Base-by-base conservation (phyloP, 2,797 vertebrate genomes). In the Gobionotothen gibberifrons region DNA sequence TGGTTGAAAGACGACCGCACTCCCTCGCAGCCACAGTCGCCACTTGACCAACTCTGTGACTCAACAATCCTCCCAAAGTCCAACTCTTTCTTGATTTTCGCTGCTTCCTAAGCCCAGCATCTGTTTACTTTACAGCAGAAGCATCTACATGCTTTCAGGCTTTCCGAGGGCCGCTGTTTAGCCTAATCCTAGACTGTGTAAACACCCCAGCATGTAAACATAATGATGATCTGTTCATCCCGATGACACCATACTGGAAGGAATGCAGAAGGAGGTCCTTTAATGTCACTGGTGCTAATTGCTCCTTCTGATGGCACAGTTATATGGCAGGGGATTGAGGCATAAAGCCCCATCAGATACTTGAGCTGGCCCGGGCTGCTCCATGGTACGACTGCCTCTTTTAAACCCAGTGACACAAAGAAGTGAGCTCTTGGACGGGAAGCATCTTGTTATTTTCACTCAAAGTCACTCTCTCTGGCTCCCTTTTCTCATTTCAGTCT, bases 391-490 rank as follows among this genome's bases (percentile, higher is more conserved):
- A 21, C 79, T 13, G 64, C 60, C 43, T 69, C 55, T 76, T 84
- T 77, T 74, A 72, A 74, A 66, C 67, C 48, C 67, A 43, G 47
- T 47, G 36, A 72, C 84, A 83, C 75, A 85, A 81, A 84, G 72
- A 84, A 88, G 72, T 49, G 49, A 78, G 69, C 69, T 59, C 81
- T 82, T 77, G 81, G 81, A 90, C 88, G 90, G 89, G 90, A 90
- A 84, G 76, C 89, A 81, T 90, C 88, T 91, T 90, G 87, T 90
- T 92, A 81, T 88, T 89, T 87, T 88, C 40, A 1, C 81, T 83
- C 56, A 26, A 9, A 85, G 86, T 60, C 26, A 72, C 42, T 73
- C 66, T 84, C 74, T 68, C 54, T 46, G 66, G 32, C 49, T 71
- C 53, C 56, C 73, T 7, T 82, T 78, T 81, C 26, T 66, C 29